Evolutionary conservation across 2,888 invertebrate species (phyloP).

Genomic region (Callyntrura guangdongensis): DNA sequence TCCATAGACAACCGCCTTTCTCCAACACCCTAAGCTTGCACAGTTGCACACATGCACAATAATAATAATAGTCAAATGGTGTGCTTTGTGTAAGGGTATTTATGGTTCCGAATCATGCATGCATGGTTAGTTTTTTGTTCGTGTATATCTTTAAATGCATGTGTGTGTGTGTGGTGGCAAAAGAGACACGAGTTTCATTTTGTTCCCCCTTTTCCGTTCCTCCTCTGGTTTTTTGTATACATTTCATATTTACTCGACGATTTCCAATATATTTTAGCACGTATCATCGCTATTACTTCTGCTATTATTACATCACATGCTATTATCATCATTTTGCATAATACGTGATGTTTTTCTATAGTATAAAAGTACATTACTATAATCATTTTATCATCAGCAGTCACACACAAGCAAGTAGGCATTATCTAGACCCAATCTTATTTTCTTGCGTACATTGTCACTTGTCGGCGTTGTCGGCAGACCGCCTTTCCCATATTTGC

Average conservation of each 20-base stretch:
- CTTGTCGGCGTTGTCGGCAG: neutral
- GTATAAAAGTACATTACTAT: constrained; percentile 10
- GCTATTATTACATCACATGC: constrained; percentile 51
- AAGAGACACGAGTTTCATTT: constrained; percentile 21
- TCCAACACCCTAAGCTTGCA: neutral
- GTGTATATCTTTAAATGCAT: neutral
- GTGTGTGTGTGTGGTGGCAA: constrained; percentile 6
- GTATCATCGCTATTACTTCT: constrained; percentile 44
- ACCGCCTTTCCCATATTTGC: neutral
- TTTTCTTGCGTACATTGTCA: neutral
- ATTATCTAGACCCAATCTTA: neutral
- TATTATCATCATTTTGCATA: constrained; percentile 57
- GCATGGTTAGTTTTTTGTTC: constrained; percentile 26
- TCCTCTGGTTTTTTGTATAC: constrained; percentile 4
- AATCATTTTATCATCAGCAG: constrained; percentile 14
- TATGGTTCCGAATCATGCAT: constrained; percentile 58
- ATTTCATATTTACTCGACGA: constrained; percentile 46
- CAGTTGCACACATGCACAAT: constrained; percentile 27
- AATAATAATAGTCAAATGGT: constrained; percentile 47
- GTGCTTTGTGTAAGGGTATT: constrained; percentile 32
- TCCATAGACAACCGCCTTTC: neutral
- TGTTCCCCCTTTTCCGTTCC: constrained; percentile 20
- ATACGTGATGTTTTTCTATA: constrained; percentile 16
- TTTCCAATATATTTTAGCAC: constrained; percentile 58
- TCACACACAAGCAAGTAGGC: neutral